Conservation (phyloP, 2,888 invertebrate species). For the Polymixis lichenea region DNA sequence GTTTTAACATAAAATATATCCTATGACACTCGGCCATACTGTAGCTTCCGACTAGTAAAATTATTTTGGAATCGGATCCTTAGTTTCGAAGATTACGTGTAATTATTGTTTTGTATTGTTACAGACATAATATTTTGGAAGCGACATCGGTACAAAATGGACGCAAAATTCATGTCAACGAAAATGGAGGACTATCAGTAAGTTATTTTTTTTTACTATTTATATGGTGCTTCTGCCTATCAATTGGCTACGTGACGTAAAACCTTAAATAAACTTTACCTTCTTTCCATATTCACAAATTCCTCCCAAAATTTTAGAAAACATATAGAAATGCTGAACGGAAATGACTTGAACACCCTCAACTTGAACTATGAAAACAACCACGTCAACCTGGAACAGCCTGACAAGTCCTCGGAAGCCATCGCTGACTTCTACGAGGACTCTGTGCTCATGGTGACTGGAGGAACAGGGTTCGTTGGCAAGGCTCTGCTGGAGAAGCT, state of each 20-base stretch:
- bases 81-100: no score
- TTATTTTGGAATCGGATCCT: no score
- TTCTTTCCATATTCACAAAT: constrained; percentile 17
- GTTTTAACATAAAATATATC: no score
- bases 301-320: constrained; percentile 67
- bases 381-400: constrained; percentile 62
- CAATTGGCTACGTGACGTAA: no score
- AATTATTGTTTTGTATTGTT: constrained; percentile 61
- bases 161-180: constrained; percentile 67
- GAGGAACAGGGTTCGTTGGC: constrained; percentile 95
- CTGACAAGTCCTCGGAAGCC: constrained; percentile 74
- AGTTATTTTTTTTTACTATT: constrained; percentile 51
- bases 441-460: constrained; percentile 90
- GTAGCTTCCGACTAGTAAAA: no score
- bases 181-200: constrained; percentile 77
- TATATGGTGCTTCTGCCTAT: no score
- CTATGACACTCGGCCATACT: no score
- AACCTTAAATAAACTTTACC: no score
- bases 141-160: constrained; percentile 62
- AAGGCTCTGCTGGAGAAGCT: constrained; percentile 98
- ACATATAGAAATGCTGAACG: constrained; percentile 80
- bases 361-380: constrained; percentile 75
- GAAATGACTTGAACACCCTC: constrained; percentile 79
- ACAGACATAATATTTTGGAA: constrained; percentile 77
- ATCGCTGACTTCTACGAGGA: constrained; percentile 89